Base-by-base conservation (phyloP, 2,797 vertebrate species). In the Crenuchus spilurus region DNA sequence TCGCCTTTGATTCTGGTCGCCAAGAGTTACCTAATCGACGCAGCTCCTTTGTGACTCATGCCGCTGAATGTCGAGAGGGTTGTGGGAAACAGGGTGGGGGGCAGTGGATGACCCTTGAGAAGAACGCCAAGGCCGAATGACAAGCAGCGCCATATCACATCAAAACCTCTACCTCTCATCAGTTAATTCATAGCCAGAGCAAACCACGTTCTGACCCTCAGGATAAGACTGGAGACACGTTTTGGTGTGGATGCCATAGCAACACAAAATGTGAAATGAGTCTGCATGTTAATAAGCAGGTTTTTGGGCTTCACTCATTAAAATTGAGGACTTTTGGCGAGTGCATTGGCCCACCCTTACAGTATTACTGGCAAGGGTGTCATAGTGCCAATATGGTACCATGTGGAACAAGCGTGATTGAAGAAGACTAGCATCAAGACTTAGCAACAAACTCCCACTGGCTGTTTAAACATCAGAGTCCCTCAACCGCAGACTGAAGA, bases 201-300 rank as follows among this genome's bases (percentile, higher is more conserved):
- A 75, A 6, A 68, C 42, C 41, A 58, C 66, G 42, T 74, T 69
- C 71, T 69, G 65, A 51, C 65, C 63, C 63, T 68, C 54, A 57
- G 76, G 52, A 81, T 70, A 68, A 73, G 55, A 74, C 75, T 57
- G 74, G 30, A 81, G 78, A 52, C 48, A 63, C 49, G 74, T 49
- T 77, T 77, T 80, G 55, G 72, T 68, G 62, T 70, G 67, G 72
- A 70, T 48, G 62, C 81, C 78, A 82, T 82, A 78, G 77, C 73
- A 74, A 84, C 79, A 64, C 70, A 83, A 76, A 62, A 80, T 72
- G 69, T 41, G 54, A 78, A 85, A 49, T 33, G 35, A 72, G 66
- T 62, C 55, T 55, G 28, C 49, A 67, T 41, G 74, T 70, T 64
- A 70, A 75, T 30, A 79, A 46, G 46, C 30, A 60, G 72, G 65